Base-by-base conservation (phyloP, 2,797 vertebrate genomes). In the Melanotaenia pygmaea region DNA sequence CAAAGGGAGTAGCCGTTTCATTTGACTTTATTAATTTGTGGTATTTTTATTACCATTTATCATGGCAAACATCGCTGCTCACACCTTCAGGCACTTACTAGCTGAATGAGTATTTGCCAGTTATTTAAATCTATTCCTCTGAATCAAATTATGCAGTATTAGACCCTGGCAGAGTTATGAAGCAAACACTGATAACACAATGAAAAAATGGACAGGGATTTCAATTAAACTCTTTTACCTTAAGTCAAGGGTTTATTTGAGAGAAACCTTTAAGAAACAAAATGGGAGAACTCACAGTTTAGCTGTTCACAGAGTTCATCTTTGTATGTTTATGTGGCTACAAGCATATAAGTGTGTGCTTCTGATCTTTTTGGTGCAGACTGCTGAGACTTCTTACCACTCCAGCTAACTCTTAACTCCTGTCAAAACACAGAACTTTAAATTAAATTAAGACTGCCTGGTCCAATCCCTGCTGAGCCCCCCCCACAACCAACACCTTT, bases 381-480 rank as follows among this genome's bases (percentile, higher is more conserved):
- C 91, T 91, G 91, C 90, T 90, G 92, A 91, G 89, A 67, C 86
- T 79, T 94, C 86, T 86, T 91, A 69, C 86, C 90, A 88, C 87
- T 87, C 79, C 90, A 77, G 90, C 93, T 95, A 97, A 95, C 91
- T 92, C 93, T 93, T 94, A 95, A 95, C 95, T 95, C 92, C 95
- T 94, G 94, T 96, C 94, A 92, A 96, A 96, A 95, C 86, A 96
- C 74, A 76, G 86, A 87, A 78, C 92, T 85, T 88, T 92, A 95
- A 96, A 97, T 97, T 96, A 93, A 98, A 97, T 98, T 96, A 97
- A 93, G 96, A 94, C 94, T 90, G 93, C 92, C 93, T 93, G 93
- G 94, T 93, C 92, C 70, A 90, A 92, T 89, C 85, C 88, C 89
- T 51, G 77, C 79, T 76, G 85, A 90, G 89, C 74, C 83, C 82